Conservation (phyloP, 2,113 vertebrate genomes). For the Gadus chalcogrammus region DNA sequence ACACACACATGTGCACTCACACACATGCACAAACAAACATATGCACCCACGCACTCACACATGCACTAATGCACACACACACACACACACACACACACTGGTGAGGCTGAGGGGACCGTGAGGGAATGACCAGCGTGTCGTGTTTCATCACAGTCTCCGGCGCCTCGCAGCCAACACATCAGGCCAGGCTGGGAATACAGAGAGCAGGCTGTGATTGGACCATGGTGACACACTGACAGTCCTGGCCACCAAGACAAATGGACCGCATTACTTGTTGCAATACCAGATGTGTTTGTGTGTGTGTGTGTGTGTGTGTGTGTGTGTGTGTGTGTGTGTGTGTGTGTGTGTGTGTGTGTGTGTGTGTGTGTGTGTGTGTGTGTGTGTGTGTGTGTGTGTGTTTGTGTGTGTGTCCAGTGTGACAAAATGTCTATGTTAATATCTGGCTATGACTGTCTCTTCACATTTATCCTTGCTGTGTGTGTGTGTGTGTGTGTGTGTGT, state of each 20-base stretch:
- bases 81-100: constrained; percentile 8
- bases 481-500: constrained; percentile 2
- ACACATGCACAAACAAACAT: background rate
- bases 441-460: too few relatives aligned
- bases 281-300: constrained; percentile 27
- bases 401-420: background rate
- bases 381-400: background rate
- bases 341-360: background rate
- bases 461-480: background rate
- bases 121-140: constrained; percentile 29
- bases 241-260: constrained; percentile 47
- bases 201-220: constrained; percentile 31
- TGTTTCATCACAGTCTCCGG: constrained; percentile 38
- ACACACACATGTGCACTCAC: background rate
- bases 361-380: constrained; percentile 1
- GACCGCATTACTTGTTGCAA: constrained; percentile 34
- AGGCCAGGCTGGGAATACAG: constrained; percentile 30
- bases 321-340: constrained; percentile 6
- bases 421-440: too few relatives aligned
- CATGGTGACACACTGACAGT: constrained; percentile 44
- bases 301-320: constrained; percentile 15
- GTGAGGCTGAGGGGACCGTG: constrained; percentile 21
- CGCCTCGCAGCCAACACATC: constrained; percentile 24
- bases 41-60: background rate
- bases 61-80: constrained; percentile 1